phyloP scores from a whole-genome alignment of 2,888 invertebrate species.

The Aethes cnicana region DNA sequence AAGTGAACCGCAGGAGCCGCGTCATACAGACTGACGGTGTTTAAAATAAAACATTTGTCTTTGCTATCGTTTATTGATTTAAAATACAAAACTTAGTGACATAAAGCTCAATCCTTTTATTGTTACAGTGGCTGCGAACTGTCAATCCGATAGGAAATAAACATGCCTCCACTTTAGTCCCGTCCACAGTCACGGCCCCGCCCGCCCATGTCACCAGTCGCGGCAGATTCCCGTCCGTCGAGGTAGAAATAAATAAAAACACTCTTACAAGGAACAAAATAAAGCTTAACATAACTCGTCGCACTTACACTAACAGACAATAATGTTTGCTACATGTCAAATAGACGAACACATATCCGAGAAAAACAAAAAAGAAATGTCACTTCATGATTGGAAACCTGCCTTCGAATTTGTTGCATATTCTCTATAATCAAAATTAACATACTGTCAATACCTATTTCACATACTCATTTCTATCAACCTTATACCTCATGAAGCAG shows the following conservation, averaged over 20 bases:
- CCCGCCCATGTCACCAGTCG: slow-evolving; percentile 42
- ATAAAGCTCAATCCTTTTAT: slow-evolving; percentile 83
- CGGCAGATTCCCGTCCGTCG: slow-evolving; percentile 54
- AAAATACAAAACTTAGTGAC: slow-evolving; percentile 83
- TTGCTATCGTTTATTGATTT: slow-evolving; percentile 83
- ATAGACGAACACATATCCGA: slow-evolving; percentile 53
- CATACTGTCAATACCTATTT: slow-evolving; percentile 68
- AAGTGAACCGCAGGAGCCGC: neutral
- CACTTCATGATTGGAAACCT: slow-evolving; percentile 57
- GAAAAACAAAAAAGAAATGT: slow-evolving; percentile 43
- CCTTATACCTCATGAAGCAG: slow-evolving; percentile 79
- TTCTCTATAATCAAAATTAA: slow-evolving; percentile 67
- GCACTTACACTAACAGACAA: slow-evolving; percentile 26
- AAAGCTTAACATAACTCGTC: slow-evolving; percentile 25
- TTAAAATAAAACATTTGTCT: slow-evolving; percentile 56
- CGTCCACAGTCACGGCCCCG: no score
- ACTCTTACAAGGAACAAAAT: slow-evolving; percentile 30
- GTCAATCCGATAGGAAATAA: slow-evolving; percentile 83
- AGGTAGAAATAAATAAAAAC: slow-evolving; percentile 32
- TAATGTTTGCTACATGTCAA: slow-evolving; percentile 48
- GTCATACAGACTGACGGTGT: neutral
- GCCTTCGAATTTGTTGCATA: slow-evolving; percentile 53
- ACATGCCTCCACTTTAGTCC: slow-evolving; percentile 71
- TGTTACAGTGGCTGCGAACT: slow-evolving; percentile 82
- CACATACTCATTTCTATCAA: slow-evolving; percentile 69